Evolutionary conservation across 2,113 vertebrate genomes (phyloP).

Genomic region (Gambusia holbrooki): DNA sequence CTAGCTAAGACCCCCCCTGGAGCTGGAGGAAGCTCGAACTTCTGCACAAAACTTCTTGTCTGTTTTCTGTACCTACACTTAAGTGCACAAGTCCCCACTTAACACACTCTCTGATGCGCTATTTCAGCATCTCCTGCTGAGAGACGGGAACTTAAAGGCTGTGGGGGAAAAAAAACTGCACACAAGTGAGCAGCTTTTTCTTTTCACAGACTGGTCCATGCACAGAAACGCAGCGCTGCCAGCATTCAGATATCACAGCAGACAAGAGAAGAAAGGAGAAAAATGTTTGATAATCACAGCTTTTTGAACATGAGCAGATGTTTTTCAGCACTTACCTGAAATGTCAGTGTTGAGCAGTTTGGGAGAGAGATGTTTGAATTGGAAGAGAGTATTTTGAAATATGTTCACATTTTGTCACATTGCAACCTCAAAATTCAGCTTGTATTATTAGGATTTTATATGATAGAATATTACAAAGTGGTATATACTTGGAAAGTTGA

Average conservation of each 20-base stretch:
- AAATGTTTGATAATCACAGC: slow-evolving; percentile 44
- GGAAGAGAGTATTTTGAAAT: slow-evolving; percentile 9
- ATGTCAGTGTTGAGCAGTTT: slow-evolving; percentile 37
- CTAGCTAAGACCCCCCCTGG: slow-evolving; percentile 11
- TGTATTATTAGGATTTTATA: not conserved
- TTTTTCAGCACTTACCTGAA: slow-evolving; percentile 30
- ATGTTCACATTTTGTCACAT: not conserved
- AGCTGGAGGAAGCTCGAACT: slow-evolving; percentile 29
- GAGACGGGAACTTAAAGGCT: slow-evolving; percentile 35
- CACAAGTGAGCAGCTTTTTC: slow-evolving; percentile 36
- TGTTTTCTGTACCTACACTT: slow-evolving; percentile 53
- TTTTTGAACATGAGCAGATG: slow-evolving; percentile 26
- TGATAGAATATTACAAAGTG: not conserved
- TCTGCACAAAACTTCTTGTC: slow-evolving; percentile 62
- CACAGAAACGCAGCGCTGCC: slow-evolving; percentile 44
- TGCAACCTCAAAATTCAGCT: not conserved
- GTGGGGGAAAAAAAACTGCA: not conserved
- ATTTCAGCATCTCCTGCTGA: slow-evolving; percentile 27
- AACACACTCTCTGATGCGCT: slow-evolving; percentile 28
- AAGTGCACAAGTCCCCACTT: slow-evolving; percentile 50
- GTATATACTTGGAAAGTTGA: not conserved
- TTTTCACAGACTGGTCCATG: slow-evolving; percentile 34
- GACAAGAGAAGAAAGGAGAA: slow-evolving; percentile 6
- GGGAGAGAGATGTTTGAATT: slow-evolving; percentile 21
- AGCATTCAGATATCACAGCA: slow-evolving; percentile 49